phyloP scores from a whole-genome alignment of 2,797 vertebrate genomes.

The Chelonia mydas region DNA sequence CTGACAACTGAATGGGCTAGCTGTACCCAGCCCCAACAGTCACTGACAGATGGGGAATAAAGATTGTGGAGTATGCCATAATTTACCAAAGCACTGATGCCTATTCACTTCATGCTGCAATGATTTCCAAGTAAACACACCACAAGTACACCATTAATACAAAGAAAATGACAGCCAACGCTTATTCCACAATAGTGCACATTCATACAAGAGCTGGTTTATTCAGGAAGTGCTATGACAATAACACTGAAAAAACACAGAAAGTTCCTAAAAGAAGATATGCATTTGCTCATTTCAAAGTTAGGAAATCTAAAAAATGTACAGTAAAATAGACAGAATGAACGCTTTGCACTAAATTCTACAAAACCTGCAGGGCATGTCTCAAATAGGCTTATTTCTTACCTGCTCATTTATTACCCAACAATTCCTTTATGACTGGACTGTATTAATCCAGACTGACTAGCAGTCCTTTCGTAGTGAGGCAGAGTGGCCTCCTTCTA shows the following conservation, averaged over 20 bases:
- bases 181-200: not conserved
- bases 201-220: not conserved
- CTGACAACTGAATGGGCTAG: constrained; percentile 32
- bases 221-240: not conserved
- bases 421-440: not conserved
- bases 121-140: constrained; percentile 59
- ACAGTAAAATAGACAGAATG: not conserved
- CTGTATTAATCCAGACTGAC: not conserved
- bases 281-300: not conserved
- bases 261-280: not conserved
- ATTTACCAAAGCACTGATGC: constrained; percentile 61
- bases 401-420: not conserved
- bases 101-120: constrained; percentile 54
- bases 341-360: not conserved
- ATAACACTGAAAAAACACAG: not conserved
- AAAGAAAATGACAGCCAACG: constrained; percentile 52
- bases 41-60: constrained; percentile 43
- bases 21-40: not conserved
- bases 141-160: constrained; percentile 57
- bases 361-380: not conserved
- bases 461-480: not conserved
- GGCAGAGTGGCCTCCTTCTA: not conserved
- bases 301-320: not conserved
- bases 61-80: constrained; percentile 23
- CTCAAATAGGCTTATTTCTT: not conserved